phyloP scores from a whole-genome alignment of 2,888 invertebrate genomes.

The Morpho helenor region DNA sequence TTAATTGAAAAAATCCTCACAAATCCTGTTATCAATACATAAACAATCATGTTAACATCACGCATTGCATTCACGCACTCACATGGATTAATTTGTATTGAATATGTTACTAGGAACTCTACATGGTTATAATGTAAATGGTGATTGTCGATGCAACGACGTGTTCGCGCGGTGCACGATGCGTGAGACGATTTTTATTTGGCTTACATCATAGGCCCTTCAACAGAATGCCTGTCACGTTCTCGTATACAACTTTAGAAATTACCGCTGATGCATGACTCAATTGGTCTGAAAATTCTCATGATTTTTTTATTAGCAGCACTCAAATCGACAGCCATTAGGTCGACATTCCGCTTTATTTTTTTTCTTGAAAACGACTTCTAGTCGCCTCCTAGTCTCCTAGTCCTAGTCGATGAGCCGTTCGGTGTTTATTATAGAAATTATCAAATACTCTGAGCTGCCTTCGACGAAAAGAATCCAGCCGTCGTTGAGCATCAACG shows the following conservation, averaged over 20 bases:
- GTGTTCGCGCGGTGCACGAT: constrained; percentile 31
- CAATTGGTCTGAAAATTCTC: constrained; percentile 24
- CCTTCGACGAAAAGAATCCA: no score
- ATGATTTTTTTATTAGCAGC: constrained; percentile 20
- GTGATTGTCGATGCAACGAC: constrained; percentile 28
- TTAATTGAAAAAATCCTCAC: background rate
- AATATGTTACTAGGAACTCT: constrained; percentile 32
- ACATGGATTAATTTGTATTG: constrained; percentile 28
- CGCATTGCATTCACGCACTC: constrained; percentile 26
- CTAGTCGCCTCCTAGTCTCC: no score
- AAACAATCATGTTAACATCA: constrained; percentile 12
- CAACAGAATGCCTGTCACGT: constrained; percentile 33
- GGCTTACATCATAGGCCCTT: constrained; percentile 29
- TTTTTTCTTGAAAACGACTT: no score
- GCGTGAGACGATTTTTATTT: constrained; percentile 38
- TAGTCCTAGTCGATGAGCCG: no score
- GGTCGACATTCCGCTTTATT: no score
- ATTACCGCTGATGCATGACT: constrained; percentile 26
- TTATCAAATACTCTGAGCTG: no score
- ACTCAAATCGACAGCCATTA: background rate
- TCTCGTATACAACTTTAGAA: constrained; percentile 27
- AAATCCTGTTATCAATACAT: constrained; percentile 13
- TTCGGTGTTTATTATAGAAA: no score
- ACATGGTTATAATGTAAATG: constrained; percentile 28
- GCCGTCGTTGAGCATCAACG: no score